phyloP scores from a whole-genome alignment of 1,140 invertebrate genomes.

The Dinothrombium tinctorium region DNA sequence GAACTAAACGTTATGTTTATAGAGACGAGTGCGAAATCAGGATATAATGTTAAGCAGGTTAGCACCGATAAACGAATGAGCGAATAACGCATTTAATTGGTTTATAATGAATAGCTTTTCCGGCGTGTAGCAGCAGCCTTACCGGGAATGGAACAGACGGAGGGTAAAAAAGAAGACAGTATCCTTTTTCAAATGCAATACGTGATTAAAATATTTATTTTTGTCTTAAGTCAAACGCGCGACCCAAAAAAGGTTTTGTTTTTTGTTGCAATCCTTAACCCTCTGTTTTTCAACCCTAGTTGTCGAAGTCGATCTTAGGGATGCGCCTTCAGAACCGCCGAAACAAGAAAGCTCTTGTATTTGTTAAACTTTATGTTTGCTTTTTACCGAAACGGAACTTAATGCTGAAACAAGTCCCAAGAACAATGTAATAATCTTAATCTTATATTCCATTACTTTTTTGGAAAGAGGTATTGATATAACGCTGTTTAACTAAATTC shows the following conservation, averaged over 20 bases:
- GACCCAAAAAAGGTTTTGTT: constrained; percentile 7
- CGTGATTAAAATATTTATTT: not conserved
- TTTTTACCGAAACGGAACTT: not conserved
- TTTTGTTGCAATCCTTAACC: constrained; percentile 31
- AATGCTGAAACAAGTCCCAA: not conserved
- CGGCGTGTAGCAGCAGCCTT: constrained; percentile 88
- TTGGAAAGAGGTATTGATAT: not conserved
- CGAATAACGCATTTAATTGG: not conserved
- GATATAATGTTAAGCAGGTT: constrained; percentile 99
- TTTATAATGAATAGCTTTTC: constrained; percentile 43
- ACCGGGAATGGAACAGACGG: constrained; percentile 72
- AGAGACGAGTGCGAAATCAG: constrained; percentile 92
- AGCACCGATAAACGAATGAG: not conserved
- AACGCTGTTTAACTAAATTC: not conserved
- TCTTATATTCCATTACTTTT: not conserved
- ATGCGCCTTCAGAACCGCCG: constrained; percentile 66
- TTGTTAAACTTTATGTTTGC: constrained; percentile 28
- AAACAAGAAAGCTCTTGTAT: constrained; percentile 51
- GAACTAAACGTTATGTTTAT: constrained; percentile 99
- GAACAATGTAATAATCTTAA: not conserved
- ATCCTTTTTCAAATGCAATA: constrained; percentile 37
- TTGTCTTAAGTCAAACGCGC: not conserved
- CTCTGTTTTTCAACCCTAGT: constrained; percentile 45
- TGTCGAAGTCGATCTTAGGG: constrained; percentile 93
- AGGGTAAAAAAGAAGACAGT: constrained; percentile 82